Percentiles rank a stretch among this genome's conserved stretches.
Evolutionary conservation across 1,140 invertebrate species (phyloP).

Genomic region (Oscheius sp.): DNA sequence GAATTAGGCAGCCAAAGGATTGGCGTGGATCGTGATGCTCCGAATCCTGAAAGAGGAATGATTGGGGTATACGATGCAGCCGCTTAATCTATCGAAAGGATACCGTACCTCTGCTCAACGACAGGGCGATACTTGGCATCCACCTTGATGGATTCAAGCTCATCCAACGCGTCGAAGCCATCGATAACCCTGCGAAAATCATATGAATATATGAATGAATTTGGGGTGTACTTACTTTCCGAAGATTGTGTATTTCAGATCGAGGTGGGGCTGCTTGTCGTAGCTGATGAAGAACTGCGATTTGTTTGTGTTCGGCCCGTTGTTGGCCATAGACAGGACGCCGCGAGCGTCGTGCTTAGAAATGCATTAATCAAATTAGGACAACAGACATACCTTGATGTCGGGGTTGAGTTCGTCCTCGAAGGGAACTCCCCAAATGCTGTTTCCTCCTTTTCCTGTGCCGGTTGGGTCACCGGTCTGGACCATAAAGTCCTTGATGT

Average conservation of each 20-base stretch:
- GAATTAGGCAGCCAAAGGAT: slow-evolving; percentile 50
- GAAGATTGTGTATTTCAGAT: slow-evolving; percentile 94
- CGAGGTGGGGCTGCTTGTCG: slow-evolving; percentile 86
- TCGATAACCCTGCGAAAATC: slow-evolving; percentile 80
- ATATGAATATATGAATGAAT: background rate
- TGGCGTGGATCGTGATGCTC: slow-evolving; percentile 59
- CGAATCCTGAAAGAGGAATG: slow-evolving; percentile 40
- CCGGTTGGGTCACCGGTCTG: slow-evolving; percentile 89
- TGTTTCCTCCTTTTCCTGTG: slow-evolving; percentile 87
- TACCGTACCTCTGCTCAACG: slow-evolving; percentile 48
- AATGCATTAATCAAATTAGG: slow-evolving; percentile 11
- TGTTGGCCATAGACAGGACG: slow-evolving; percentile 95
- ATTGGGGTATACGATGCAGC: background rate
- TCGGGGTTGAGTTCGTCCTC: slow-evolving; percentile 94
- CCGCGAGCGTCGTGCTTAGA: slow-evolving; percentile 79
- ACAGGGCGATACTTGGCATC: slow-evolving; percentile 55
- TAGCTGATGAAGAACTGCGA: slow-evolving; percentile 97
- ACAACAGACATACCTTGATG: slow-evolving; percentile 71
- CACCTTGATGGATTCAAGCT: slow-evolving; percentile 89
- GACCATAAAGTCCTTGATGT: slow-evolving; percentile 97
- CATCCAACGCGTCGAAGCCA: slow-evolving; percentile 90
- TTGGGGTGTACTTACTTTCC: slow-evolving; percentile 73
- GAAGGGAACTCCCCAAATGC: slow-evolving; percentile 86
- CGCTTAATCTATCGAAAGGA: background rate
- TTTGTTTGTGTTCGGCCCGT: slow-evolving; percentile 91